Conservation (phyloP, 2,113 vertebrate species). For the Marcusenius ussheri region DNA sequence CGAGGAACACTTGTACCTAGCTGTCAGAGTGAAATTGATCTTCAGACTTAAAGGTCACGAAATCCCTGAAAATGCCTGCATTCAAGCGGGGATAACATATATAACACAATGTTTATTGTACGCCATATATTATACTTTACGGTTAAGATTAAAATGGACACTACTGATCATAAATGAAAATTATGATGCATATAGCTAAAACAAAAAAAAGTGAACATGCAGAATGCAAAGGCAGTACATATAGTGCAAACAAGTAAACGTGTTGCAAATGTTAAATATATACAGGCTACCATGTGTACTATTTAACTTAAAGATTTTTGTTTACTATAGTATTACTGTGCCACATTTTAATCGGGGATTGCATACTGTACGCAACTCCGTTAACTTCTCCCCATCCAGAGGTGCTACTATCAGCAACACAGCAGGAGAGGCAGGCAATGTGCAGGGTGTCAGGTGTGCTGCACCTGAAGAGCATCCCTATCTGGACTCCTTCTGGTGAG, state of each 20-base stretch:
- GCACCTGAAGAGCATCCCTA: conserved; percentile 61
- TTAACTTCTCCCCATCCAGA: conserved; percentile 43
- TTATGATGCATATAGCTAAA: neutral
- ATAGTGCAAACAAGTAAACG: neutral
- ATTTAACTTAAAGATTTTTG: neutral
- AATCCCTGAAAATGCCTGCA: neutral
- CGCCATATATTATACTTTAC: neutral
- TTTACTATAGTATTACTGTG: neutral
- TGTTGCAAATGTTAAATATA: neutral
- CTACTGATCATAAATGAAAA: neutral
- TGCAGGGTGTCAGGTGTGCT: conserved; percentile 62
- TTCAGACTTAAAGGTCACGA: neutral
- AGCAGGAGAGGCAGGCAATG: conserved; percentile 58
- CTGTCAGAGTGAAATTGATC: neutral
- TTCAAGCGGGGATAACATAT: neutral
- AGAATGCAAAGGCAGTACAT: neutral
- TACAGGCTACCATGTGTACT: neutral
- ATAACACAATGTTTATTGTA: neutral
- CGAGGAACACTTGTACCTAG: neutral
- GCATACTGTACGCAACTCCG: neutral
- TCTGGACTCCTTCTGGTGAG: conserved; percentile 61
- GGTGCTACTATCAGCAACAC: conserved; percentile 58
- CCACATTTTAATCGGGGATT: neutral
- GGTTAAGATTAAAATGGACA: neutral
- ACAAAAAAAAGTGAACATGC: too few relatives aligned